Evolutionary conservation across 1,140 invertebrate species (phyloP).

Genomic region (Rhagoletis zephyria): DNA sequence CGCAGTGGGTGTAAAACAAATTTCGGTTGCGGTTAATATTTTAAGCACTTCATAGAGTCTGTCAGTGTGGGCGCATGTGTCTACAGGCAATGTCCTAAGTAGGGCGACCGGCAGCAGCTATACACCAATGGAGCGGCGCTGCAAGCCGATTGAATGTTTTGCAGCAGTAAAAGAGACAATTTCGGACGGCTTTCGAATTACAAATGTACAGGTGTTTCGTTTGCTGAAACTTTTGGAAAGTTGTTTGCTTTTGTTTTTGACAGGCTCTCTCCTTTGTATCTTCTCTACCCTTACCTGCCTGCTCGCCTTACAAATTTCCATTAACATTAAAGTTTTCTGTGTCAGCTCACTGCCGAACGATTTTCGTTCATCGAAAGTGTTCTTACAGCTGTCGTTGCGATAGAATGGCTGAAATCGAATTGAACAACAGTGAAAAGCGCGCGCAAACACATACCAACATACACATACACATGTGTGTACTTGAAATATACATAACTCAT

Average conservation of each 20-base stretch:
- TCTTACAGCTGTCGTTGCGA: neutral
- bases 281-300: neutral
- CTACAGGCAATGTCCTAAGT: neutral
- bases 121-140: neutral
- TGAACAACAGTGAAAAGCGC: neutral
- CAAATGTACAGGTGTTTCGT: neutral
- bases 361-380: neutral
- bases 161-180: neutral
- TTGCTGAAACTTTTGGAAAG: too few relatives aligned
- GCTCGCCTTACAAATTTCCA: neutral
- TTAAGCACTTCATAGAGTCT: neutral
- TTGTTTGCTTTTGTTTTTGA: neutral
- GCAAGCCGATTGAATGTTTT: too few relatives aligned
- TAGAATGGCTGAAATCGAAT: constrained; percentile 7
- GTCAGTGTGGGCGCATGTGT: neutral
- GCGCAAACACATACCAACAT: neutral
- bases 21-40: constrained; percentile 39
- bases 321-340: neutral
- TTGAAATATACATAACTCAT: too few relatives aligned
- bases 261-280: neutral
- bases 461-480: too few relatives aligned
- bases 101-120: neutral
- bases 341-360: neutral
- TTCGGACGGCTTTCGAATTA: neutral
- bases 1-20: neutral